Evolutionary conservation across 2,113 vertebrate species (phyloP), one percentile per base, ranked within the genome.

Genomic region (Lethenteron camtschaticum): DNA sequence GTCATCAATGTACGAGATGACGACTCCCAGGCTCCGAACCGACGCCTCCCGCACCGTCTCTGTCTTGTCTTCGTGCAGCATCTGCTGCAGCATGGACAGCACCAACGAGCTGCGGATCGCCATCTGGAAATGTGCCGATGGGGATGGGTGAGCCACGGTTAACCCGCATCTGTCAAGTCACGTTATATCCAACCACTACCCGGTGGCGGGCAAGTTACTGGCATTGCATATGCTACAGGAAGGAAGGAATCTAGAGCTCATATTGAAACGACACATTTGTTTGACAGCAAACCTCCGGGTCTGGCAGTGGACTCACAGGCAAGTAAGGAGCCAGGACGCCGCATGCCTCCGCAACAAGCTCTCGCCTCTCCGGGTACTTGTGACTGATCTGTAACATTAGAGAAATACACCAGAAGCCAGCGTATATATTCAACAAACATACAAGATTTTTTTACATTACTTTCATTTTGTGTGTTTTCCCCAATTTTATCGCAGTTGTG

Each of bases 1-100:
- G 77, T 97, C 94, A 75, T 99, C 91, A 70, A 99, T 99, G 77
- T 92, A 97, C 68, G 84, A 90, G 92, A 99, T 92, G 75, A 97
- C 96, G 75, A 99, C 84, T 20, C 86, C 90, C 68, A 99, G 85
- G 79, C 92, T 96, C 82, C 89, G 95, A 77, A 99, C 91, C 63
- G 96, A 92, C 68, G 92, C 94, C 83, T 97, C 94, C 80, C 94
- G 84, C 75, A 99, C 94, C 83, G 95, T 82, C 80, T 96, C 92
- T 3, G 90, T 86, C 77, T 96, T 96, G 78, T 99, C 92, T 80
- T 99, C 94, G 75, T 88, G 80, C 69, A 99, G 79, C 94, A 99
- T 99, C 79, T 99, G 94, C 77, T 99, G 92, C 74, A 99, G 78
- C 90, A 99, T 99, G 74, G 94, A 92, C 75, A 99, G 81, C 70